A percentile compares a stretch with the other conserved stretches of the same genome.
Conservation (phyloP, 1,140 invertebrate genomes). For the Drosophila ficusphila region DNA sequence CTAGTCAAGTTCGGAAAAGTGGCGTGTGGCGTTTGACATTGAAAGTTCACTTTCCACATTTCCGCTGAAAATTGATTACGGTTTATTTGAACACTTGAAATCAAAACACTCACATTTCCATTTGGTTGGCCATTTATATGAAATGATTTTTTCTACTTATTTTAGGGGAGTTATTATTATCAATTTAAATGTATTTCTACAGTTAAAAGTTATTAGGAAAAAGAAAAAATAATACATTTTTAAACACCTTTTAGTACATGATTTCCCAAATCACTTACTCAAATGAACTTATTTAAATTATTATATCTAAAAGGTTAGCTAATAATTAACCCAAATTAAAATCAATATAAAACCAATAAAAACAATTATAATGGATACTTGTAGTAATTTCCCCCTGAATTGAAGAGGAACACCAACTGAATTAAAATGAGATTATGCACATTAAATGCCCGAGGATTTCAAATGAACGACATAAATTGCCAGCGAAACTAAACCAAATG, state of each 20-base stretch:
- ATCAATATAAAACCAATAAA: neutral
- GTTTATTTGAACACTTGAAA: neutral
- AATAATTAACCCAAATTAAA: neutral
- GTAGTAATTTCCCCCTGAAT: neutral
- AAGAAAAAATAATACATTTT: neutral
- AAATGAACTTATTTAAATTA: too few species aligned
- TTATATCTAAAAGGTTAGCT: neutral
- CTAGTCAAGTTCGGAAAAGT: conserved; percentile 1
- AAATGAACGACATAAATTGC: conserved; percentile 5
- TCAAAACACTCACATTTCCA: neutral
- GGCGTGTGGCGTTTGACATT: conserved; percentile 2
- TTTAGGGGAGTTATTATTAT: neutral
- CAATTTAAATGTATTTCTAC: too few species aligned
- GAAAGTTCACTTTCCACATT: conserved; percentile 3
- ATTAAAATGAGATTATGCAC: neutral
- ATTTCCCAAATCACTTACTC: too few species aligned
- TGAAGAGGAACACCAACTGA: conserved; percentile 1
- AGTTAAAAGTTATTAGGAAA: too few species aligned
- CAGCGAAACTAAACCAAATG: neutral
- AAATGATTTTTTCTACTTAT: neutral
- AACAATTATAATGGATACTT: neutral
- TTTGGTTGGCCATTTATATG: neutral
- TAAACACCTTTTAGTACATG: too few species aligned
- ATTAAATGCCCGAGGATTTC: neutral
- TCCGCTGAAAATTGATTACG: conserved; percentile 5